These are phyloP conservation scores for Cheilosia vernalis DNA, from an alignment of 2,888 invertebrate genomes.

Conservation along the genomic window DNA sequence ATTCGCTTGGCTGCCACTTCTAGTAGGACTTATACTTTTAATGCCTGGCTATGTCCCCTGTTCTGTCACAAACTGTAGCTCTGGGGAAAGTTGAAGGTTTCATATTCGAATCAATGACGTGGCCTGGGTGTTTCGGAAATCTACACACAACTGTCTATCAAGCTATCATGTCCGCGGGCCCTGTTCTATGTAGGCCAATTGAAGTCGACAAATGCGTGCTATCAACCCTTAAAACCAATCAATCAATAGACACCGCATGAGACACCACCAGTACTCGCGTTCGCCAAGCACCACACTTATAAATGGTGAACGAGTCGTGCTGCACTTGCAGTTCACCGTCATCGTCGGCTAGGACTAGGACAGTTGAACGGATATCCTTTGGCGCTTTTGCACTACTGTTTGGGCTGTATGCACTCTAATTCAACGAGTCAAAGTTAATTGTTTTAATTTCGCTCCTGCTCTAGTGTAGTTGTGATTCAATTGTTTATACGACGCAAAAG, in stretches of 20 bases:
- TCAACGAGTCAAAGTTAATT: conserved; percentile 46
- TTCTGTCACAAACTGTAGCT: conserved; percentile 16
- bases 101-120: conserved; percentile 50
- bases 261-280: neutral
- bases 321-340: conserved; percentile 58
- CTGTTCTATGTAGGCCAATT: conserved; percentile 36
- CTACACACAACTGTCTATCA: conserved; percentile 31
- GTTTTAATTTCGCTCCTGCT: conserved; percentile 6
- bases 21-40: conserved; percentile 53
- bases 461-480: neutral
- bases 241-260: conserved; percentile 58
- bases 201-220: conserved; percentile 53
- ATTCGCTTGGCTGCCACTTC: conserved; percentile 27
- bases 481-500: neutral
- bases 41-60: conserved; percentile 38
- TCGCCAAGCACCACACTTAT: neutral
- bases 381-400: conserved; percentile 6
- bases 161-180: neutral
- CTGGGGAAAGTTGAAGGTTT: conserved; percentile 11
- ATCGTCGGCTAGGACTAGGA: conserved; percentile 3
- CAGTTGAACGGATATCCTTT: conserved; percentile 41
- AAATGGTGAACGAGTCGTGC: conserved; percentile 5
- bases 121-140: conserved; percentile 45
- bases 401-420: neutral
- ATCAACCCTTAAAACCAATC: conserved; percentile 40